phyloP scores from a whole-genome alignment of 2,797 vertebrate species.

The Brotula barbata region DNA sequence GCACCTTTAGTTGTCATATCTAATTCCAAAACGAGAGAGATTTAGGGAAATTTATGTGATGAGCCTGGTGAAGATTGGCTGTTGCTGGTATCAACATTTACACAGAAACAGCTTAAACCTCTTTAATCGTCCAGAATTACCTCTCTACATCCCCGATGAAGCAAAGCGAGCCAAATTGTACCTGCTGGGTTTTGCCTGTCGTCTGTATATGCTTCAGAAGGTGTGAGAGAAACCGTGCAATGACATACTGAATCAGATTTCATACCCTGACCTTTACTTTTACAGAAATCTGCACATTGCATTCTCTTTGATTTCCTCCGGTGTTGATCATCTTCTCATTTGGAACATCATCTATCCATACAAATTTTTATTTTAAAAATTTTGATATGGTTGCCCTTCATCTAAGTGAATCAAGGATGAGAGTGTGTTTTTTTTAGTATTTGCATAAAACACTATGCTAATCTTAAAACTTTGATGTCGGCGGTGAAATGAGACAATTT shows the following conservation, averaged over 20 bases:
- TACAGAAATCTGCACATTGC: slow-evolving; percentile 17
- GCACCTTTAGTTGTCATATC: slow-evolving; percentile 46
- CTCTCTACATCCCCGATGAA: slow-evolving; percentile 57
- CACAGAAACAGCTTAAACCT: slow-evolving; percentile 66
- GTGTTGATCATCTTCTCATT: slow-evolving; percentile 52
- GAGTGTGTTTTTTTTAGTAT: slow-evolving; percentile 16
- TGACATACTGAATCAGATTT: slow-evolving; percentile 22
- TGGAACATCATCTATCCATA: slow-evolving; percentile 35
- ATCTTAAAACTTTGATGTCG: background rate
- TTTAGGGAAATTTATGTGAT: slow-evolving; percentile 62
- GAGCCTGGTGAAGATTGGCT: slow-evolving; percentile 68
- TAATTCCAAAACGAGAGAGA: slow-evolving; percentile 63
- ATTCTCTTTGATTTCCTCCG: slow-evolving; percentile 19
- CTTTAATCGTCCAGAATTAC: slow-evolving; percentile 71
- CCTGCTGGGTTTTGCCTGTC: slow-evolving; percentile 49
- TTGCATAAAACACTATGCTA: background rate
- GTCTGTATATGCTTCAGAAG: slow-evolving; percentile 42
- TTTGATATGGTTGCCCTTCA: slow-evolving; percentile 37
- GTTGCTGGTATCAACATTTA: slow-evolving; percentile 63
- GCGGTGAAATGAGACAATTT: slow-evolving; percentile 6
- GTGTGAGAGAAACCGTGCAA: slow-evolving; percentile 15
- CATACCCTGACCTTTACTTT: slow-evolving; percentile 33
- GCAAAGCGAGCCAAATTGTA: slow-evolving; percentile 52
- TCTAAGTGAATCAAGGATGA: slow-evolving; percentile 40
- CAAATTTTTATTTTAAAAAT: slow-evolving; percentile 35